phyloP scores from a whole-genome alignment of 2,797 vertebrate genomes.

The Podargus strigoides region DNA sequence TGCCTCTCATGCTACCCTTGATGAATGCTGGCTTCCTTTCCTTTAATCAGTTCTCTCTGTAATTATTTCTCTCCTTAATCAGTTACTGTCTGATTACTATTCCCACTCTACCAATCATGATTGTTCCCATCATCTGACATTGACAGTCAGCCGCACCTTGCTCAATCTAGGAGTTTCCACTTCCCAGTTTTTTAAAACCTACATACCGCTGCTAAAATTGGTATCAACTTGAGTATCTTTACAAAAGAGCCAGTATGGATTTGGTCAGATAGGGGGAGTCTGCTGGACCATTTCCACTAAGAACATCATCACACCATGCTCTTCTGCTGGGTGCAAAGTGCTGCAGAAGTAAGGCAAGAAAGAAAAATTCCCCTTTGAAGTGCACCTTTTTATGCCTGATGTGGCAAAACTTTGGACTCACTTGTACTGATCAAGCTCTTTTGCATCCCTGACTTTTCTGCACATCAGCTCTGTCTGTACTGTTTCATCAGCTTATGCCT shows the following conservation, averaged over 20 bases:
- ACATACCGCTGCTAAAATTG: neutral
- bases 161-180: neutral
- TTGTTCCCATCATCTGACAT: neutral
- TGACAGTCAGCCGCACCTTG: slow-evolving; percentile 7
- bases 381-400: neutral
- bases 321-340: neutral
- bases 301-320: accelerated
- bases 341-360: neutral
- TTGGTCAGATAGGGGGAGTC: neutral
- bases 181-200: neutral
- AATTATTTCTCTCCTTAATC: slow-evolving; percentile 43
- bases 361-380: neutral
- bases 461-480: neutral
- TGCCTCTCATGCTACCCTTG: neutral
- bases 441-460: neutral
- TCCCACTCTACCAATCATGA: neutral
- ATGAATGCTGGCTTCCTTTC: slow-evolving; percentile 20
- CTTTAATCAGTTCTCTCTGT: neutral
- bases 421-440: neutral
- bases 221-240: neutral
- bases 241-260: neutral
- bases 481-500: neutral
- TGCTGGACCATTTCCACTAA: neutral
- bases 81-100: slow-evolving; percentile 38
- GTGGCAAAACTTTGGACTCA: neutral